phyloP scores from a whole-genome alignment of 2,113 vertebrate species.

The Poeciliopsis occidentalis region DNA sequence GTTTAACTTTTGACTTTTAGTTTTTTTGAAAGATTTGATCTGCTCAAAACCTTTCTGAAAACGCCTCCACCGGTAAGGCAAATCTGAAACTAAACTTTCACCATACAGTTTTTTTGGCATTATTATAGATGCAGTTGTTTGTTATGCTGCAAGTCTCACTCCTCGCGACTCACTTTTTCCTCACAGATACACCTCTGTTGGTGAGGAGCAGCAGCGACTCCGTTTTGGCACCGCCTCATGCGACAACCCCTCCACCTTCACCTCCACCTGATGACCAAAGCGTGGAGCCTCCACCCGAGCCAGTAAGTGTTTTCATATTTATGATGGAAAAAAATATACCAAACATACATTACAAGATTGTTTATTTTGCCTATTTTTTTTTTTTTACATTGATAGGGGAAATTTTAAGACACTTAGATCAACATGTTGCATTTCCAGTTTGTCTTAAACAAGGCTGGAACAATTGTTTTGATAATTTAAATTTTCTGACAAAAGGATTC shows the following conservation, averaged over 20 bases:
- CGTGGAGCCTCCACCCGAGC: slow-evolving; percentile 22
- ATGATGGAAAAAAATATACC: no score
- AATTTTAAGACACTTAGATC: neutral
- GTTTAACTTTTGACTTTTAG: neutral
- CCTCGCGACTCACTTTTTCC: neutral
- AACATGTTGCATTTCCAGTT: neutral
- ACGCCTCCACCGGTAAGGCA: no score
- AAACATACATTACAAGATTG: neutral
- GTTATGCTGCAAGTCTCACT: neutral
- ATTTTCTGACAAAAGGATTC: no score
- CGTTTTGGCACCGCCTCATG: slow-evolving; percentile 23
- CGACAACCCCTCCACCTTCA: neutral
- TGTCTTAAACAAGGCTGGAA: neutral
- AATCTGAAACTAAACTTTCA: no score
- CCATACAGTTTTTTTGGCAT: neutral
- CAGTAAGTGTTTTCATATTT: slow-evolving; percentile 38
- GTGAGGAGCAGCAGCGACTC: slow-evolving; percentile 77
- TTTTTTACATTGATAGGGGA: neutral
- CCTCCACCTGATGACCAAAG: slow-evolving; percentile 19
- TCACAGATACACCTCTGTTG: slow-evolving; percentile 63
- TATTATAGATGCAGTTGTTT: neutral
- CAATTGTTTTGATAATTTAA: no score
- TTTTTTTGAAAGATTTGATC: no score
- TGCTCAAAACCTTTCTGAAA: no score
- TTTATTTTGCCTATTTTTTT: neutral